phyloP scores from a whole-genome alignment of 2,113 vertebrate genomes.

The Pterocles gutturalis region DNA sequence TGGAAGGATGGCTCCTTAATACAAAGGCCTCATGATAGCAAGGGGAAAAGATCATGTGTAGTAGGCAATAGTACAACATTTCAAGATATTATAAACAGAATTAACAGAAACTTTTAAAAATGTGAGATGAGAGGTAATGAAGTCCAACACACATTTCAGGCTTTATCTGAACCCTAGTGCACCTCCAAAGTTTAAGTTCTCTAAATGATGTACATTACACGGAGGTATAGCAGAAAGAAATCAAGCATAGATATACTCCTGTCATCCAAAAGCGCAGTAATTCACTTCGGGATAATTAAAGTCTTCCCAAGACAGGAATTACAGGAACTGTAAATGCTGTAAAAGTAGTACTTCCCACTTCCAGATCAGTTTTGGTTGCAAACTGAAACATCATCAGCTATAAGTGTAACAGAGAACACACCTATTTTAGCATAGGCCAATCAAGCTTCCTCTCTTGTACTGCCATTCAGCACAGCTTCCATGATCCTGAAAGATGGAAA shows the following conservation, averaged over 20 bases:
- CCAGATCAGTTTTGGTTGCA: not conserved
- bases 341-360: not conserved
- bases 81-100: not conserved
- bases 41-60: not conserved
- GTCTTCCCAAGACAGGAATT: not conserved
- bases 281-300: not conserved
- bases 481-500: accelerated
- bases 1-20: not conserved
- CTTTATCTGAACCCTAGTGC: not conserved
- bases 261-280: not conserved
- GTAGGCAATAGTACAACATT: not conserved
- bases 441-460: not conserved
- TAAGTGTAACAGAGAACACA: not conserved
- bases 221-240: not conserved
- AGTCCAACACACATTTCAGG: not conserved
- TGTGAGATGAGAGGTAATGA: not conserved
- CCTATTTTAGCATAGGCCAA: not conserved
- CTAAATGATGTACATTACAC: not conserved
- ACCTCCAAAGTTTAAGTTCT: not conserved
- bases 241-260: not conserved
- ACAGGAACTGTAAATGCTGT: not conserved
- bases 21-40: not conserved
- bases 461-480: not conserved
- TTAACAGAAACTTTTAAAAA: not conserved
- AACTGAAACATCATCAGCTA: not conserved